A percentile compares a stretch with the other conserved stretches of the same genome.
Conservation (phyloP, 2,797 vertebrate species). For the Calcarius lapponicus region DNA sequence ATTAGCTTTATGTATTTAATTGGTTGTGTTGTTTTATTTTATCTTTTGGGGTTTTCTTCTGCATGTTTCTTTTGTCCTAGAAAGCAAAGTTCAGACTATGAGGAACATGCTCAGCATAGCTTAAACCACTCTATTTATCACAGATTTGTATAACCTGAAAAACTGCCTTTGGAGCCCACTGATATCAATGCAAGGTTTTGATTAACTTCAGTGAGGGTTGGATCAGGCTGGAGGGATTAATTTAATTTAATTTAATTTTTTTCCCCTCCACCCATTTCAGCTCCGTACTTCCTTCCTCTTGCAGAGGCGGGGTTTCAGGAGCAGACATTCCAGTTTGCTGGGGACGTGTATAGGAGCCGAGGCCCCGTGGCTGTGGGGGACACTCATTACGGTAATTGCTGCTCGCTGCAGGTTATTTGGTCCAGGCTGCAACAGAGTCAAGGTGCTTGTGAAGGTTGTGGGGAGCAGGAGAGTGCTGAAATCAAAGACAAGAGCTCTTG, state of each 20-base stretch:
- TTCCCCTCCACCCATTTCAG: not conserved
- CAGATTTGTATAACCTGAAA: not conserved
- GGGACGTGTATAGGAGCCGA: conserved; percentile 57
- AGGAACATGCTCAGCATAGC: not conserved
- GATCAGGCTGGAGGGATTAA: not conserved
- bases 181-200: not conserved
- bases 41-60: not conserved
- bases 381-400: conserved; percentile 76
- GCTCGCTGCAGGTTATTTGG: conserved; percentile 63
- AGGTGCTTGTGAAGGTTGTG: conserved; percentile 56
- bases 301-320: conserved; percentile 44
- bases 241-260: not conserved
- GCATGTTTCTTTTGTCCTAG: not conserved
- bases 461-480: conserved; percentile 37
- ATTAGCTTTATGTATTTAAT: not conserved
- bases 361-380: conserved; percentile 54
- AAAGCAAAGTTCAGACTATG: not conserved
- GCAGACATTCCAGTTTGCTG: conserved; percentile 69
- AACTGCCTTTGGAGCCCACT: not conserved
- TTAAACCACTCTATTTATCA: not conserved
- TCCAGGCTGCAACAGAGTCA: conserved; percentile 52
- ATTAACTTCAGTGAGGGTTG: not conserved
- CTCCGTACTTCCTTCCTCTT: conserved; percentile 34
- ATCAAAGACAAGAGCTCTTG: conserved; percentile 45
- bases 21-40: not conserved